Evolutionary conservation across 2,888 invertebrate genomes (phyloP), one percentile per base, ranked within the genome.

Genomic region (Cryptophagus acutangulus): DNA sequence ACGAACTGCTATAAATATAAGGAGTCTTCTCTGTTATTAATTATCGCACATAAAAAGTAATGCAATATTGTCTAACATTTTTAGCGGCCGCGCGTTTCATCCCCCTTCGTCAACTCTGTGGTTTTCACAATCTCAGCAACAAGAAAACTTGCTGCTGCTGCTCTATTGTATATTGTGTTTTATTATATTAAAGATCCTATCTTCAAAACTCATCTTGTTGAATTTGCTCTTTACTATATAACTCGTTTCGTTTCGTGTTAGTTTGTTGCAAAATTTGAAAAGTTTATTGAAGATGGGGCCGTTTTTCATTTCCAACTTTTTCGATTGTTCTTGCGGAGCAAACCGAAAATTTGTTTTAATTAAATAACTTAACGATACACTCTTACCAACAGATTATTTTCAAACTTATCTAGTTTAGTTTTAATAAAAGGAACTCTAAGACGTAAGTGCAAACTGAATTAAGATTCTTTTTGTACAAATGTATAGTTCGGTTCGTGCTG

Each of bases 1-100:
- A 9, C 6, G 5, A 33, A 33, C 33, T 33, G 33, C 15, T 14
- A 33, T 33, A 44, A 46, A 46, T 46, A 46, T 42, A 28, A 30
- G 8, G 26, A 13, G 8, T 9, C n/a, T n/a, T n/a, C n/a, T n/a
- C 30, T 14, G 33, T 15, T 33, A 33, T 33, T 33, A 33, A 33
- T 33, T 33, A 33, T 20, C 10, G 15, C 41, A 45, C 18, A 33
- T 26, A 45, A 28, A 16, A 38, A 30, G 26, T 6, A 20, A 20
- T 20, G 24, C n/a, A 20, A 20, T 20, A 20, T 8, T 20, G 24
- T 20, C 24, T 20, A n/a, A 6, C n/a, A 20, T 20, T n/a, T n/a
- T 6, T 20, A n/a, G 24, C n/a, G 24, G 24, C 6, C n/a, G 6
- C n/a, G 6, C n/a, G n/a, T 6, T 20, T n/a, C 24, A 20, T 20